These are phyloP conservation scores for Cylas formicarius DNA, from an alignment of 1,140 invertebrate species.

Conservation along the genomic window DNA sequence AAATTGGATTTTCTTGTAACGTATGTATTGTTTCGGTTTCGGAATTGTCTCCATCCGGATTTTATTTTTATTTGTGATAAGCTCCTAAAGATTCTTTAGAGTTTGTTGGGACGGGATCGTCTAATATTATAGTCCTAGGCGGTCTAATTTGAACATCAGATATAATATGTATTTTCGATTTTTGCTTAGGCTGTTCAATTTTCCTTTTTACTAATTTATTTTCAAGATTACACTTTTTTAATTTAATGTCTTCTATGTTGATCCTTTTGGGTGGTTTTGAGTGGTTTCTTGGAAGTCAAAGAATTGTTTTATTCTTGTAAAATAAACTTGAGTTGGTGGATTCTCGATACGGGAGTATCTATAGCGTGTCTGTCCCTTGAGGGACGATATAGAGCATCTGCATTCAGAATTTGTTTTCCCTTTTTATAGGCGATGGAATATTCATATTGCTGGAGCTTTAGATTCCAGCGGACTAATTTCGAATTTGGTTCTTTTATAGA, in stretches of 20 bases:
- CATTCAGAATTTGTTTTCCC: conserved; percentile 36
- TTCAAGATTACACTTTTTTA: no score
- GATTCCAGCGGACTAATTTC: conserved; percentile 44
- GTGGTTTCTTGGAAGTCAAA: no score
- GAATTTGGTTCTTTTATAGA: conserved; percentile 41
- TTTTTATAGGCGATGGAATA: conserved; percentile 32
- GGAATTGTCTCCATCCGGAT: neutral
- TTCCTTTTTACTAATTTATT: no score
- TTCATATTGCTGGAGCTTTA: conserved; percentile 40
- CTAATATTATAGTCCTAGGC: no score
- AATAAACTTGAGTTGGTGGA: conserved; percentile 1
- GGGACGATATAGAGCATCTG: conserved; percentile 37
- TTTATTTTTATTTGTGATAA: conserved; percentile 1
- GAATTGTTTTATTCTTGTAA: conserved; percentile 7
- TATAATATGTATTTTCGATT: no score
- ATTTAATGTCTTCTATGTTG: no score
- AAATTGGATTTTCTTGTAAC: conserved; percentile 3
- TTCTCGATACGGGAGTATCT: no score
- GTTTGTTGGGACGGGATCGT: no score
- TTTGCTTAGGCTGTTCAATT: no score
- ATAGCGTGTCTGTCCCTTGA: neutral
- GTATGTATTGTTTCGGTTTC: conserved; percentile 6
- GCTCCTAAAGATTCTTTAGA: neutral
- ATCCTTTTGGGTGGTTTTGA: no score
- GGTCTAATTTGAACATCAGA: conserved; percentile 8